Percentiles rank a stretch among this genome's conserved stretches.
These are phyloP conservation scores for Pemphigus obesinymphae DNA, from an alignment of 1,140 invertebrate genomes.

Conservation along the genomic window DNA sequence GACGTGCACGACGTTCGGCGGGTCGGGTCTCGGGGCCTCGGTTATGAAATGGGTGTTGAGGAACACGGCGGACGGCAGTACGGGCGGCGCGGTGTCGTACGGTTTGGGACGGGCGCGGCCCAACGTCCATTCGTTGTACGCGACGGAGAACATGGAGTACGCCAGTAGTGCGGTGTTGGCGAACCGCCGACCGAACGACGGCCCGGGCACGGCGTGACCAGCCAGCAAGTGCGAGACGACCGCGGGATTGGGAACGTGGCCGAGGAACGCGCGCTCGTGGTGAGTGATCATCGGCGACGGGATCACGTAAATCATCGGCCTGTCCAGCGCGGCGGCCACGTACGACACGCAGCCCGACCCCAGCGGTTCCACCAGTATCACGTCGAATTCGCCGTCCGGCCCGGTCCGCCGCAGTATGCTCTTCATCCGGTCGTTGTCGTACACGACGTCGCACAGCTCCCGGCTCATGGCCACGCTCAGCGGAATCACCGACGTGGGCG, in stretches of 20 bases:
- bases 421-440: no score
- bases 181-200: background rate
- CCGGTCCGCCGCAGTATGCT: no score
- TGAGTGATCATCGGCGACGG: background rate
- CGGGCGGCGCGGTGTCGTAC: background rate
- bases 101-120: background rate
- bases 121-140: background rate
- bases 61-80: background rate
- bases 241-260: background rate
- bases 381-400: no score
- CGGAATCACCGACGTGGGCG: no score
- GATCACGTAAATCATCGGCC: background rate
- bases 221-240: background rate
- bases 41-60: slow-evolving; percentile 51
- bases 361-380: background rate
- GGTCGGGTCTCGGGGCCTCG: slow-evolving; percentile 45
- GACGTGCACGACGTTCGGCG: slow-evolving; percentile 47
- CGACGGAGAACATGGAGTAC: background rate
- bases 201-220: background rate
- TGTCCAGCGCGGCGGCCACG: background rate
- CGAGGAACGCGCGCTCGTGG: background rate
- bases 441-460: no score
- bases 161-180: background rate
- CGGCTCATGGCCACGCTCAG: no score
- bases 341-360: background rate